Evolutionary conservation across 2,888 invertebrate genomes (phyloP).

Genomic region (Polydrusus cervinus): DNA sequence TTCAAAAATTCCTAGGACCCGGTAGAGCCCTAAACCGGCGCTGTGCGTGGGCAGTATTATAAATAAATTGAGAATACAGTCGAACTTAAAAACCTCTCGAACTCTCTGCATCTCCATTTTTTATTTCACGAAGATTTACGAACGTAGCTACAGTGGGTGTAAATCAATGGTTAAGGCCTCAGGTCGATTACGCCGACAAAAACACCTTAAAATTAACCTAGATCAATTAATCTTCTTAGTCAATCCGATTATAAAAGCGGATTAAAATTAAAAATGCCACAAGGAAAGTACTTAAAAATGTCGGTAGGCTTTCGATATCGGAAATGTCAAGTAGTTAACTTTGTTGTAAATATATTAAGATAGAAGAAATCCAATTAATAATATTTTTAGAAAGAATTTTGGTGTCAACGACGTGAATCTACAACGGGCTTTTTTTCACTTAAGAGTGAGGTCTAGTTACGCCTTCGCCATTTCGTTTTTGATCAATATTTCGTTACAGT

Average conservation of each 20-base stretch:
- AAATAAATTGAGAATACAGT: too few species aligned
- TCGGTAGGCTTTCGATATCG: conserved; percentile 10
- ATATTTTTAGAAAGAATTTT: too few species aligned
- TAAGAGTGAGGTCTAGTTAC: too few species aligned
- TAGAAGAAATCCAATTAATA: conserved; percentile 1
- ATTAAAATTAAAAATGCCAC: conserved; percentile 18
- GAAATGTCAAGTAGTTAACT: conserved; percentile 11
- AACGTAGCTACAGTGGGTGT: conserved; percentile 19
- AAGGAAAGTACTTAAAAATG: background rate
- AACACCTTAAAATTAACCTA: conserved; percentile 21
- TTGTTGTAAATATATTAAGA: conserved; percentile 5
- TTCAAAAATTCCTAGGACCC: too few species aligned
- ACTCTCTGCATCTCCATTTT: too few species aligned
- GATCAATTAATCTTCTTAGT: conserved; percentile 17
- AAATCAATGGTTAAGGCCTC: conserved; percentile 4
- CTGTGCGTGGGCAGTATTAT: too few species aligned
- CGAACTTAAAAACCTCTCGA: too few species aligned
- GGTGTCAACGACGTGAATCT: too few species aligned
- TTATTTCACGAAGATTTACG: background rate
- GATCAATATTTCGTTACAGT: too few species aligned
- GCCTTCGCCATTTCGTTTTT: too few species aligned
- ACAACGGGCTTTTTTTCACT: too few species aligned
- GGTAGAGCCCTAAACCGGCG: too few species aligned
- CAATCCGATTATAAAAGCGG: conserved; percentile 3
- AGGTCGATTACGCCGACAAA: conserved; percentile 10